Percentiles rank a stretch among this genome's conserved stretches.
phyloP scores from a whole-genome alignment of 2,888 invertebrate genomes.

The Chaitophorus viminalis region DNA sequence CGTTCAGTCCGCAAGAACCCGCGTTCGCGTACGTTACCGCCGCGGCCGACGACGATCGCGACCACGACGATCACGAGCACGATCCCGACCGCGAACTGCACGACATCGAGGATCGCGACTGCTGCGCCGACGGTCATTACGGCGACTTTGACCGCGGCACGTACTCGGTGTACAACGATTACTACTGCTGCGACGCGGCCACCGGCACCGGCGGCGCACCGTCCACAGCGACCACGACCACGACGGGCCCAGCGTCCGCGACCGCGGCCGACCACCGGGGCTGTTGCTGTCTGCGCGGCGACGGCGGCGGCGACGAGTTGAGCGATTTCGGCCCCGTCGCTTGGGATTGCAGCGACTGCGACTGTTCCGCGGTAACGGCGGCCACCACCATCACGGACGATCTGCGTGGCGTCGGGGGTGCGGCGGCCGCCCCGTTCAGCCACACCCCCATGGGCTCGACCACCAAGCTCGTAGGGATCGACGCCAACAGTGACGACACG shows the following conservation, averaged over 20 bases:
- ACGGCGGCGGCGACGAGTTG: not conserved
- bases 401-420: constrained; percentile 58
- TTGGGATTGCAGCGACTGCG: constrained; percentile 30
- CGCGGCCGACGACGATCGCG: not conserved
- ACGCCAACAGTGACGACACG: constrained; percentile 58
- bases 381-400: constrained; percentile 32
- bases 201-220: not conserved
- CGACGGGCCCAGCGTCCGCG: not conserved
- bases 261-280: not conserved
- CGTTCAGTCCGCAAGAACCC: constrained; percentile 49
- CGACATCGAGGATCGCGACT: not conserved
- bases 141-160: constrained; percentile 16
- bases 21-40: constrained; percentile 41
- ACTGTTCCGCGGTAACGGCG: not conserved
- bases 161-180: constrained; percentile 13
- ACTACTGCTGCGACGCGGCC: constrained; percentile 22
- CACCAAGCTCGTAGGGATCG: constrained; percentile 65
- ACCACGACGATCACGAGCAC: not conserved
- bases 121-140: not conserved
- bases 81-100: not conserved
- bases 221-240: not conserved
- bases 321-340: constrained; percentile 9
- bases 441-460: constrained; percentile 66
- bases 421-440: constrained; percentile 63
- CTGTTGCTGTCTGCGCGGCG: not conserved